These are phyloP conservation scores for Pectinophora gossypiella DNA, from an alignment of 1,140 invertebrate species.

Conservation along the genomic window DNA sequence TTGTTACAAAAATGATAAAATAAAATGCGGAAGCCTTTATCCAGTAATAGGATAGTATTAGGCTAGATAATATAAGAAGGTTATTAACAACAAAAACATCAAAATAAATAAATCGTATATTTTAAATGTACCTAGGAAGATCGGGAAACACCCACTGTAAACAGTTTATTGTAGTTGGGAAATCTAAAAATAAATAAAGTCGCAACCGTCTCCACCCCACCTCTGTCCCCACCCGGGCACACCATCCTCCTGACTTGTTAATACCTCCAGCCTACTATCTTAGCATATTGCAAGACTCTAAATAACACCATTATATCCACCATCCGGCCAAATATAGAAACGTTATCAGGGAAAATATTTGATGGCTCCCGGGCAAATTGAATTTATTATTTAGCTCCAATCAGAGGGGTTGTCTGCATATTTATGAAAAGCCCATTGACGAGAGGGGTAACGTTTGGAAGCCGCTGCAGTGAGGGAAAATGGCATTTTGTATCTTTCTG, in stretches of 20 bases:
- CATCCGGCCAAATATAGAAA: conserved; percentile 58
- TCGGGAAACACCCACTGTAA: too few species aligned
- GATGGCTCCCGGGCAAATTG: conserved; percentile 54
- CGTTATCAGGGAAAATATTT: conserved; percentile 68
- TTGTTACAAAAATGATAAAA: too few species aligned
- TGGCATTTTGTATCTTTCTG: too few species aligned
- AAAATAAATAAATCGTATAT: too few species aligned
- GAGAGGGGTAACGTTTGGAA: conserved; percentile 13
- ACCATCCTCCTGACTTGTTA: conserved; percentile 71
- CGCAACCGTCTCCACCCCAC: conserved; percentile 27
- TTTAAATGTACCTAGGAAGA: too few species aligned
- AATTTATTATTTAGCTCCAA: conserved; percentile 70
- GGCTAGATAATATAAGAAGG: too few species aligned
- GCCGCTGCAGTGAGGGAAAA: too few species aligned
- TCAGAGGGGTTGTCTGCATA: conserved; percentile 44
- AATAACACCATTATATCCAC: conserved; percentile 67
- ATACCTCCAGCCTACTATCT: conserved; percentile 67
- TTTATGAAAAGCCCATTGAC: conserved; percentile 60
- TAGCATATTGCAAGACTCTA: conserved; percentile 72
- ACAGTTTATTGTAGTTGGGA: too few species aligned
- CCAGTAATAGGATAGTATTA: too few species aligned
- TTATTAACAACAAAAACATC: too few species aligned
- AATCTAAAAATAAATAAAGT: too few species aligned
- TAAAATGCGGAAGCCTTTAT: too few species aligned
- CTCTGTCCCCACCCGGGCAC: conserved; percentile 30